Percentiles rank a stretch among this genome's conserved stretches.
These are phyloP conservation scores for Nothocercus julius DNA, from an alignment of 2,113 vertebrate genomes.

Conservation along the genomic window DNA sequence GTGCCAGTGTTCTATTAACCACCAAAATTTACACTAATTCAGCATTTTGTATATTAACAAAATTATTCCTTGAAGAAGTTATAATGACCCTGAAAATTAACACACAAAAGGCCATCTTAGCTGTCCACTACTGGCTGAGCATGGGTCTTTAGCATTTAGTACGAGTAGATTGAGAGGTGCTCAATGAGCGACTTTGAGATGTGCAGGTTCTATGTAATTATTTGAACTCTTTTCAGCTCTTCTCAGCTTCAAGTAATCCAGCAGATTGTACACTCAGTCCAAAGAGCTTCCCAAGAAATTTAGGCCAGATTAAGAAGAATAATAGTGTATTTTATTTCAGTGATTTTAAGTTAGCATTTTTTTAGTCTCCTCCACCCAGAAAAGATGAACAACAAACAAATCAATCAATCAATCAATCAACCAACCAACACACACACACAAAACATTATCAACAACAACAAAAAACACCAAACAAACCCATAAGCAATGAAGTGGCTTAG, in stretches of 20 bases:
- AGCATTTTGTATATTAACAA: not conserved
- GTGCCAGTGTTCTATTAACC: fast-evolving
- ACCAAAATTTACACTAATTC: fast-evolving
- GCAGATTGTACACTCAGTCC: not conserved
- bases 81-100: fast-evolving
- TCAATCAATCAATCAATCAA: no score
- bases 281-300: no score
- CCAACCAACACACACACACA: no score
- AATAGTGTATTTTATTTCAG: not conserved
- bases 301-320: not conserved
- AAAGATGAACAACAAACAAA: no score
- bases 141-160: not conserved
- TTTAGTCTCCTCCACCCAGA: no score
- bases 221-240: not conserved
- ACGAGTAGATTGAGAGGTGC: fast-evolving
- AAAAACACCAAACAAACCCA: not conserved
- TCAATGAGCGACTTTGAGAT: not conserved
- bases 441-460: not conserved
- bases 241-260: not conserved
- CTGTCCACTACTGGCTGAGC: not conserved
- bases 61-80: fast-evolving
- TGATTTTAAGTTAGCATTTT: not conserved
- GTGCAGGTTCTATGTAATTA: no score
- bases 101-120: no score
- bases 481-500: not conserved